Base-by-base conservation (phyloP, 2,113 vertebrate genomes). In the Thalassoma bifasciatum region DNA sequence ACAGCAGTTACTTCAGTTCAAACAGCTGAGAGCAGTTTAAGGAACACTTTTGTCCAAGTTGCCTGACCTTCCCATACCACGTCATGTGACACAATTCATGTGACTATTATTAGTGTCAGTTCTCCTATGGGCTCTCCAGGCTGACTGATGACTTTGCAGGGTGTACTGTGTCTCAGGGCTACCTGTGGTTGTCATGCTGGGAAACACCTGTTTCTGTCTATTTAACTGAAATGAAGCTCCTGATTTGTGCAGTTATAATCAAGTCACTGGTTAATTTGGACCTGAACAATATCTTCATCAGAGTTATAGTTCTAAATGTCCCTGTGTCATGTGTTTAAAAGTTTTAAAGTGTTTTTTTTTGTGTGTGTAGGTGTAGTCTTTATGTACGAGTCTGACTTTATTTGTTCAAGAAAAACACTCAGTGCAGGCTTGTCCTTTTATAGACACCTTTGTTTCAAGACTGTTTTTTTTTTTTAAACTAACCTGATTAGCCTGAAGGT, bases 381-480 rank as follows among this genome's bases (percentile, higher is more conserved):
- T n/a, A 36, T 26, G 10, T 54, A 40, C 21, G 8, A 23, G 8
- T n/a, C 19, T 30, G 19, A 40, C 36, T 21, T 22, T 10, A 36
- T 10, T 46, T 22, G n/a, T 37, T n/a, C 1, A 23, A 21, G 16
- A 21, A 50, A 59, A 66, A 60, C 3, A 10, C 17, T 53, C 40
- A 0, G 9, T 21, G n/a, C 22, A n/a, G 38, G 10, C 21, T 2
- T 66, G 3, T 65, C 81, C 75, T 80, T 68, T 85, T 71, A 74
- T 67, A 80, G 60, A 74, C 49, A 30, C 63, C 58, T 14, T 56
- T 66, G 34, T 6, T 21, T 21, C 17, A 10, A 34, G 16, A 16
- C 23, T 6, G 5, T 34, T 54, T n/a, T 82, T 51, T 84, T n/a
- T 82, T 77, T 42, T 61, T 69, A 79, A 83, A 77, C 22, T 2